phyloP scores from a whole-genome alignment of 1,140 invertebrate species.

The Sitobion miscanthi region DNA sequence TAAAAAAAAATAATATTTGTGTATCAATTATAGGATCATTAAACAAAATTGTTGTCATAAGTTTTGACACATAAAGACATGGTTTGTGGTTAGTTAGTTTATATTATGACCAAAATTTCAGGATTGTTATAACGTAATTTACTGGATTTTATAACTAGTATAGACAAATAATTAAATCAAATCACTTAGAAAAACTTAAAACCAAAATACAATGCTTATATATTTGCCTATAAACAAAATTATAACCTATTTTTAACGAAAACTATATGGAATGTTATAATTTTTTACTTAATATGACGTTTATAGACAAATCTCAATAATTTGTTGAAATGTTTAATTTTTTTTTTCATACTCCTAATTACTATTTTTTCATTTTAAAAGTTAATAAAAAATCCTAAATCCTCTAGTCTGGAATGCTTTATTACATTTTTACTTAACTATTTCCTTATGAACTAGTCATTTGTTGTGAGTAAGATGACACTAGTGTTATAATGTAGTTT shows the following conservation, averaged over 20 bases:
- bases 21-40: background rate
- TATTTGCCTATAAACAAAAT: background rate
- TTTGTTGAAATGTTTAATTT: background rate
- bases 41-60: background rate
- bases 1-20: background rate
- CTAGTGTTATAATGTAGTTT: background rate
- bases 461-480: background rate
- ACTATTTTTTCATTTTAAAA: background rate
- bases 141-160: background rate
- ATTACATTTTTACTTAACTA: background rate
- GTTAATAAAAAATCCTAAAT: slow-evolving; percentile 1
- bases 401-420: background rate
- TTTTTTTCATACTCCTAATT: background rate
- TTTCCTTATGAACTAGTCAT: slow-evolving; percentile 41
- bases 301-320: background rate
- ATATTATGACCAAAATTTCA: background rate
- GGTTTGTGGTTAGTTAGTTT: background rate
- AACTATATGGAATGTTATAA: background rate
- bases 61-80: background rate
- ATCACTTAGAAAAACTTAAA: background rate
- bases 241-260: background rate
- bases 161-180: background rate
- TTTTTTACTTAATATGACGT: background rate
- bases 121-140: background rate
- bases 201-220: background rate